Conservation (phyloP, 2,797 vertebrate species). For the Hydrophis major region DNA sequence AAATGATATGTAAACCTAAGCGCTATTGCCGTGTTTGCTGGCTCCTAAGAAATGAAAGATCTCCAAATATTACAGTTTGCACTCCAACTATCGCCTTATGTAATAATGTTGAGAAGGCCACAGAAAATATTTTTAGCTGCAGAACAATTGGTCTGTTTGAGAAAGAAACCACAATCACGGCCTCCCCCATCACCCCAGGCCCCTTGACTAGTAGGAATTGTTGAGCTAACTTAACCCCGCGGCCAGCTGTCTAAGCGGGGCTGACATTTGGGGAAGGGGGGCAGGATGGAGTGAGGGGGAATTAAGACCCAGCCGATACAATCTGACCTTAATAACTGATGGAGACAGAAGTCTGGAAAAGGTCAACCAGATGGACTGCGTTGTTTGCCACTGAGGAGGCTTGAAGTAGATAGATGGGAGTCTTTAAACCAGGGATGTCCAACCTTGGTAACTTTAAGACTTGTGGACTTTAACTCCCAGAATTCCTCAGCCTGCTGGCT, state of each 20-base stretch:
- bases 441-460: no score
- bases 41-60: neutral
- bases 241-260: slow-evolving; percentile 3
- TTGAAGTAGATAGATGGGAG: neutral
- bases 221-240: neutral
- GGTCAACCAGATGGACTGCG: neutral
- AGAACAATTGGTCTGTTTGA: neutral
- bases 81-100: neutral
- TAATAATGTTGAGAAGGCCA: neutral
- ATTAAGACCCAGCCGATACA: neutral
- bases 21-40: no score
- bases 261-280: neutral
- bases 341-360: neutral
- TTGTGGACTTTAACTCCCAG: no score
- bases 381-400: neutral
- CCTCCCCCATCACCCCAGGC: neutral
- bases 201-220: neutral
- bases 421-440: neutral
- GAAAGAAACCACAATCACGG: neutral
- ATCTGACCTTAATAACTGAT: slow-evolving; percentile 23
- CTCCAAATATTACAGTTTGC: neutral
- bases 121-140: neutral
- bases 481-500: no score
- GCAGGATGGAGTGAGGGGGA: neutral
- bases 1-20: no score